phyloP scores from a whole-genome alignment of 2,888 invertebrate genomes.

The Stramonita haemastoma region DNA sequence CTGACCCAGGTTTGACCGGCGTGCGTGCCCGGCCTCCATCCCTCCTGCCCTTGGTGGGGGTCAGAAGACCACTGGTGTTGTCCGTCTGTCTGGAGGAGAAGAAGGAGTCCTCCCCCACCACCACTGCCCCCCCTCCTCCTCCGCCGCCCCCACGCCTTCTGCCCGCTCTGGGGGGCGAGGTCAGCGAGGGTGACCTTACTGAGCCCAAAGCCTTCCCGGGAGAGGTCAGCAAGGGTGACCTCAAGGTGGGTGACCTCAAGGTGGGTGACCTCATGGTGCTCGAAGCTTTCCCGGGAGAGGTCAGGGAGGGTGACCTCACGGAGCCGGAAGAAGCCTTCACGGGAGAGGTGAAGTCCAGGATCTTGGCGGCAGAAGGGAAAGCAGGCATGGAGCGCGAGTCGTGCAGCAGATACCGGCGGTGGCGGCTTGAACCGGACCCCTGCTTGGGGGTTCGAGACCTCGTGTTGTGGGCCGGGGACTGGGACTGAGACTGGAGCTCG shows the following conservation, averaged over 20 bases:
- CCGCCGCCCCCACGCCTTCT: too few relatives aligned
- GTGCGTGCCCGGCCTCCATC: neutral
- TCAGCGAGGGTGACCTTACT: neutral
- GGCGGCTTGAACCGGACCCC: too few relatives aligned
- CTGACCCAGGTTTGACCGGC: neutral
- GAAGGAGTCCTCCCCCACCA: neutral
- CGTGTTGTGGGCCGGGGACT: conserved; percentile 61
- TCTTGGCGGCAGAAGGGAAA: neutral
- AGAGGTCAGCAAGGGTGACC: too few relatives aligned
- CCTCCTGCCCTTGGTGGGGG: neutral
- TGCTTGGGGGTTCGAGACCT: conserved; percentile 49
- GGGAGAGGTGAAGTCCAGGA: conserved; percentile 30
- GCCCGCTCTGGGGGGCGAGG: conserved; percentile 16
- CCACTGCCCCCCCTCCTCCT: too few relatives aligned
- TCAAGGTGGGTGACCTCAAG: too few relatives aligned
- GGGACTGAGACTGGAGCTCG: too few relatives aligned
- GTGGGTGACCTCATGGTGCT: too few relatives aligned
- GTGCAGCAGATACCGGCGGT: conserved; percentile 55
- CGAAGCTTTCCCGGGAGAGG: too few relatives aligned
- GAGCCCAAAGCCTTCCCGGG: too few relatives aligned
- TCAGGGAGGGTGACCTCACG: too few relatives aligned
- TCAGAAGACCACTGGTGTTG: too few relatives aligned
- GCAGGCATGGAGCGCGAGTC: neutral
- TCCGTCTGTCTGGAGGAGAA: neutral
- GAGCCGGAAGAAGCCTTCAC: conserved; percentile 3